Base-by-base conservation (phyloP, 2,113 vertebrate species). In the Cisticola juncidis region DNA sequence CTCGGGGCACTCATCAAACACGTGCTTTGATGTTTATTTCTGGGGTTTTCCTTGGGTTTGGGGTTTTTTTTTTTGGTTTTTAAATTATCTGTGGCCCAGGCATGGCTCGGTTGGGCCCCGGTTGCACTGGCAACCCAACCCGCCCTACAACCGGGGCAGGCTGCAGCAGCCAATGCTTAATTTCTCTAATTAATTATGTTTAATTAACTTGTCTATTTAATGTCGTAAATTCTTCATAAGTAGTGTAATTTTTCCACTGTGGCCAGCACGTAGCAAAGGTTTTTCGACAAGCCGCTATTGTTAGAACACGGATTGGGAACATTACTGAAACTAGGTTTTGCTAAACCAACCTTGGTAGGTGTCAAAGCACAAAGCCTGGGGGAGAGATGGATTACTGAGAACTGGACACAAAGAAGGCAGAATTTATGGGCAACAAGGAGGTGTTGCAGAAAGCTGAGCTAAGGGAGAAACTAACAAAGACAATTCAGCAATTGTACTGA, bases 61-160 rank as follows among this genome's bases (percentile, higher is more conserved):
- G 15, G 12, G 1, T 6, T 16, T 76, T 76, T 18, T 3, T 2
- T 5, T n/a, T n/a, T 1, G 38, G 18, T 9, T 60, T 83, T 54
- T 33, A 47, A 47, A 13, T 29, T 12, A 15, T 11, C 24, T 14
- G 12, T 0, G 35, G 15, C 28, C 50, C 29, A 45, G 58, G 58
- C 23, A 1, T 1, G 2, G 81, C 45, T 9, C 18, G 0, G 11
- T 6, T 3, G 1, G 36, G 5, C 45, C 6, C 7, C 4, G 1
- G 84, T 61, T 61, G 47, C 56, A 38, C 28, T 40, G 29, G 56
- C n/a, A 61, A 61, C 47, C 23, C 8, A 0, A 31, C 17, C 36
- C 5, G 1, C 18, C 2, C 64, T 8, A 38, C 47, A 38, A 7
- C 15, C 1, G 1, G 0, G 14, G 5, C 28, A 1, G 2, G 47